Evolutionary conservation across 2,113 vertebrate genomes (phyloP).

Genomic region (Tychaedon coryphoeus): DNA sequence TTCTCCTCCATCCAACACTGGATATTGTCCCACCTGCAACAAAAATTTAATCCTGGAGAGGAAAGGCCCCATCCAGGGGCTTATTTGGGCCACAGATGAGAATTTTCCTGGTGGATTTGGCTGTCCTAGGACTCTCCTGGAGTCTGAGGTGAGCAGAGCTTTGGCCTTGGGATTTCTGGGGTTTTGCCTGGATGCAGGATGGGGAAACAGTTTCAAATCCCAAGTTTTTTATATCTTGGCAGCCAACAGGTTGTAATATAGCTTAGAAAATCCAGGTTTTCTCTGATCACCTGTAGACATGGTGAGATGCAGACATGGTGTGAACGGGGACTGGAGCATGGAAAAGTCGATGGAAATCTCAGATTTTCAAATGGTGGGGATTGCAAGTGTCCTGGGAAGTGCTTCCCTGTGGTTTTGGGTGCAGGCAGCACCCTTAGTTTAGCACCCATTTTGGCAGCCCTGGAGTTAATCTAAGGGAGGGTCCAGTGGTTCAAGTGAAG

Average conservation of each 20-base stretch:
- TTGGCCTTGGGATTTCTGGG: fast-evolving
- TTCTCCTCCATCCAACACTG: not conserved
- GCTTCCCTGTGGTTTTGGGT: not conserved
- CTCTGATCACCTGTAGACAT: not conserved
- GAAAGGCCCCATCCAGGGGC: not conserved
- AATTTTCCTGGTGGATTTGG: not conserved
- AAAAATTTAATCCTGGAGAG: not conserved
- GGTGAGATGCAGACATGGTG: not conserved
- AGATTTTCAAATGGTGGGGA: fast-evolving
- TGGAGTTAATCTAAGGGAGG: not conserved
- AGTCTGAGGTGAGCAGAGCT: not conserved
- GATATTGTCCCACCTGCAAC: too few relatives aligned
- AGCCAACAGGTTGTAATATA: fast-evolving
- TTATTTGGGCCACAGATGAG: not conserved
- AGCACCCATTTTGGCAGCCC: not conserved
- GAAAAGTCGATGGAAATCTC: not conserved
- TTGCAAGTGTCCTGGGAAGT: fast-evolving
- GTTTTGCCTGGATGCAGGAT: not conserved
- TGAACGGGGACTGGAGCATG: not conserved
- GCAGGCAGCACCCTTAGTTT: not conserved
- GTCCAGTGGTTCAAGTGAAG: not conserved
- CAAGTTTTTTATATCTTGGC: too few relatives aligned
- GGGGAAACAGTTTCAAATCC: not conserved
- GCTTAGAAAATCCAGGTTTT: not conserved
- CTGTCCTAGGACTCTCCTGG: fast-evolving